Evolutionary conservation across 1,140 invertebrate species (phyloP).

Genomic region (Drosophila ironensis): DNA sequence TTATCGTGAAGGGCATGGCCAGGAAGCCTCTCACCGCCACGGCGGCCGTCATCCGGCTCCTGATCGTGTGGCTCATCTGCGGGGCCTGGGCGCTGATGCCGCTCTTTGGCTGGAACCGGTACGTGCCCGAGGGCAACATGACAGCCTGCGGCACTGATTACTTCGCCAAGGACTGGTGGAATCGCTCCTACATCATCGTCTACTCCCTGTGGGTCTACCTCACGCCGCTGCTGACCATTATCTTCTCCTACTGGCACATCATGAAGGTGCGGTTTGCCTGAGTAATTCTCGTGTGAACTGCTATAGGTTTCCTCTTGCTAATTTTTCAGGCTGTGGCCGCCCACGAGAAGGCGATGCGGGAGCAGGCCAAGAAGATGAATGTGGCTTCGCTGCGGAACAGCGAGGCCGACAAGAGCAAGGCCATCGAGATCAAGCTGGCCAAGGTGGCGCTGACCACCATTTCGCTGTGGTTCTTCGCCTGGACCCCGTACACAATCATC

Average conservation of each 20-base stretch:
- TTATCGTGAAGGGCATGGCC: constrained; percentile 90
- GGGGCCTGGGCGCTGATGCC: constrained; percentile 88
- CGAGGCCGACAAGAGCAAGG: constrained; percentile 85
- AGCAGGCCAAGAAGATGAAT: constrained; percentile 89
- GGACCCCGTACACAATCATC: constrained; percentile 89
- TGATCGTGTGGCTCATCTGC: constrained; percentile 88
- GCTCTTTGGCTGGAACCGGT: constrained; percentile 91
- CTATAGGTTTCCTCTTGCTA: neutral
- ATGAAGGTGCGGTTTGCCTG: constrained; percentile 83
- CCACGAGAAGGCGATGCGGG: constrained; percentile 88
- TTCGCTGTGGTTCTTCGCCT: constrained; percentile 89
- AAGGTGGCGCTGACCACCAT: constrained; percentile 89
- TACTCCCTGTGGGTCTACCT: constrained; percentile 86
- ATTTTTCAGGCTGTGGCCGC: constrained; percentile 84
- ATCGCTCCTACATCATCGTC: constrained; percentile 86
- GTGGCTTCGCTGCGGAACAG: constrained; percentile 86
- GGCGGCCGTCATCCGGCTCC: constrained; percentile 86
- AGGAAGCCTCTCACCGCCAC: constrained; percentile 88
- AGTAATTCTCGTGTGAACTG: neutral
- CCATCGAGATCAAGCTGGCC: constrained; percentile 85
- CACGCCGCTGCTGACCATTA: constrained; percentile 86
- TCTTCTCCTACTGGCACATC: constrained; percentile 89
- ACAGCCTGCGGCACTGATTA: constrained; percentile 92
- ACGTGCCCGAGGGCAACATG: constrained; percentile 91
- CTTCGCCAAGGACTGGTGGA: constrained; percentile 85